phyloP scores from a whole-genome alignment of 1,140 invertebrate species.

The Lasaia peninsularis region DNA sequence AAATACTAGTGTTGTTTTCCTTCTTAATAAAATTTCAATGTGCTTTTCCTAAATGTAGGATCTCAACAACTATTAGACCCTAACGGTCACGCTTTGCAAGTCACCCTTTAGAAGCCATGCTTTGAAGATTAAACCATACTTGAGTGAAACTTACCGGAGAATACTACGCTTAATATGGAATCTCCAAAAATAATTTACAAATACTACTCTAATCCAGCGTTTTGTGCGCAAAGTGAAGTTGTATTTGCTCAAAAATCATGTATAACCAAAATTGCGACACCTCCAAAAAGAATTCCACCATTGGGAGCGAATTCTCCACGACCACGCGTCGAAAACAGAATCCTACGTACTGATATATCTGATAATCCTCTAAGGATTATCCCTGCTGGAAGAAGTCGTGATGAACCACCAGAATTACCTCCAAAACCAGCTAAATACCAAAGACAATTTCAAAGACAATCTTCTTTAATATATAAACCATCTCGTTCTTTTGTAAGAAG shows the following conservation, averaged over 20 bases:
- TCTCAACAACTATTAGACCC: slow-evolving; percentile 30
- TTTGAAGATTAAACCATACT: slow-evolving; percentile 27
- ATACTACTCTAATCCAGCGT: slow-evolving; percentile 86
- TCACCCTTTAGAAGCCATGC: slow-evolving; percentile 52
- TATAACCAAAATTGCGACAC: slow-evolving; percentile 50
- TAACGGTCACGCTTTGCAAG: slow-evolving; percentile 43
- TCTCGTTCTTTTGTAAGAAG: slow-evolving; percentile 44
- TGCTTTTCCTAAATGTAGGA: slow-evolving; percentile 12
- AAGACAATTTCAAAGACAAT: slow-evolving; percentile 54
- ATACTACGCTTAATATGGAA: slow-evolving; percentile 57
- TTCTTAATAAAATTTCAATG: neutral
- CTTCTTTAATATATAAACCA: slow-evolving; percentile 57
- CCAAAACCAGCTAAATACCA: slow-evolving; percentile 63
- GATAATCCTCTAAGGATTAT: slow-evolving; percentile 69
- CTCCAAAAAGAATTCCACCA: slow-evolving; percentile 55
- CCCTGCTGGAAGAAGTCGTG: slow-evolving; percentile 41
- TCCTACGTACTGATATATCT: slow-evolving; percentile 71
- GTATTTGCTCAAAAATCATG: slow-evolving; percentile 69
- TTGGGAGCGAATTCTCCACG: slow-evolving; percentile 62
- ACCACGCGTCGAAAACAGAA: slow-evolving; percentile 48
- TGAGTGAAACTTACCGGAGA: slow-evolving; percentile 28
- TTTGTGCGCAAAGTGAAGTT: slow-evolving; percentile 86
- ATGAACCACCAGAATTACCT: slow-evolving; percentile 63
- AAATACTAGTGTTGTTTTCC: no score
- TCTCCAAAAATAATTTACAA: slow-evolving; percentile 75